Base-by-base conservation (phyloP, 2,113 vertebrate species). In the Melanotaenia duboulayi region DNA sequence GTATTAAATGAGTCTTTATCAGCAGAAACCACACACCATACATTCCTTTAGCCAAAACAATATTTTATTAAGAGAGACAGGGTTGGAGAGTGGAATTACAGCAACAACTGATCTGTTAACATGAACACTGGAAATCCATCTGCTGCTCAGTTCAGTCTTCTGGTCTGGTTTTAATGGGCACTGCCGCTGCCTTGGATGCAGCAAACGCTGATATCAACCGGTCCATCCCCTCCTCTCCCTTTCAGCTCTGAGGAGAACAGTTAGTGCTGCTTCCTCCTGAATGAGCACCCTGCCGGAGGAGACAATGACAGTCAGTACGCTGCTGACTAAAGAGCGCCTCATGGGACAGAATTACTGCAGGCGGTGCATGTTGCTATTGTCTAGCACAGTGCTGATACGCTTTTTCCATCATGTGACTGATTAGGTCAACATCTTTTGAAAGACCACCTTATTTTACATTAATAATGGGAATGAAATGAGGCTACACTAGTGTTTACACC, bases 261-360 rank as follows among this genome's bases (percentile, higher is more conserved):
- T 85, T 94, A 94, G 81, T 94, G 94, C 90, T 94, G 94, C 93
- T 94, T 94, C 88, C 92, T 94, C 86, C 94, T 92, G 86, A 94
- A 94, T 68, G 94, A 94, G 87, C 94, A 94, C 70, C 94, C 94
- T 94, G 87, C 20, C n/a, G 60, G 49, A 59, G 7, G 49, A 81
- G 56, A 86, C 60, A 74, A 87, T 6, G 49, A 89, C 9, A 69
- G 75, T 89, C 44, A 88, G 61, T 56, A 11, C 1, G 37, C 51
- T 23, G 61, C 57, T 39, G 49, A 83, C 74, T 72, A 71, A 78
- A 56, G 37, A 28, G 42, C 48, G 22, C 63, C 51, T 51, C 64
- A 74, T 64, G n/a, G 62, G 62, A 68, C 69, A 83, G 71, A 78
- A 87, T 69, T 62, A 71, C 52, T 80, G 81, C 81, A 49, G 23